Conservation (phyloP, 1,140 invertebrate species). For the Schlechtendalia chinensis region DNA sequence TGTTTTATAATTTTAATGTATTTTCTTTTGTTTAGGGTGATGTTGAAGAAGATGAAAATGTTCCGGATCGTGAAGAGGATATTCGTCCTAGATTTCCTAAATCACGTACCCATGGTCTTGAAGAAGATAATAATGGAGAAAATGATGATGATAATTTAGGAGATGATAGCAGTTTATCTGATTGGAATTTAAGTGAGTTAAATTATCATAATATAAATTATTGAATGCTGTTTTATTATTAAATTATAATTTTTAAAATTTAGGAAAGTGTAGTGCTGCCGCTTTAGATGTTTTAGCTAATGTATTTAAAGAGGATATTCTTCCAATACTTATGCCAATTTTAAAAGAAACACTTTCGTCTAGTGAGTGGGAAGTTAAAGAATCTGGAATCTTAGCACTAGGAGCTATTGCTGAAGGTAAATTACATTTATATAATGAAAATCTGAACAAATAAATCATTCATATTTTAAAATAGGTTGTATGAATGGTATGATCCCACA, state of each 20-base stretch:
- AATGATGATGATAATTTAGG: slow-evolving; percentile 80
- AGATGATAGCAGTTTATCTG: slow-evolving; percentile 87
- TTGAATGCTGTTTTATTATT: neutral
- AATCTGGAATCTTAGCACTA: slow-evolving; percentile 90
- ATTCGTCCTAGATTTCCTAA: slow-evolving; percentile 96
- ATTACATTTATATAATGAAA: neutral
- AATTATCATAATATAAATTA: neutral
- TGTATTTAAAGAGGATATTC: slow-evolving; percentile 92
- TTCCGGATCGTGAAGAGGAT: slow-evolving; percentile 96
- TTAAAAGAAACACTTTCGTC: slow-evolving; percentile 96
- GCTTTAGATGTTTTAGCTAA: slow-evolving; percentile 95
- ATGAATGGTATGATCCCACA: slow-evolving; percentile 97
- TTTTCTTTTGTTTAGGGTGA: slow-evolving; percentile 58
- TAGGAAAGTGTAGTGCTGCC: slow-evolving; percentile 94
- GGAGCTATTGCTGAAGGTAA: slow-evolving; percentile 97
- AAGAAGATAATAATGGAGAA: slow-evolving; percentile 63
- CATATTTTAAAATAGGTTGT: slow-evolving; percentile 65
- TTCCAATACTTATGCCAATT: slow-evolving; percentile 92
- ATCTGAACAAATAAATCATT: too few species aligned
- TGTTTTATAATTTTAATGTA: slow-evolving; percentile 24
- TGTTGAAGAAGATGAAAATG: slow-evolving; percentile 91
- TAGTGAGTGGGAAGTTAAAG: slow-evolving; percentile 94
- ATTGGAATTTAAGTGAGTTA: slow-evolving; percentile 86
- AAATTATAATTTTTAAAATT: slow-evolving; percentile 40
- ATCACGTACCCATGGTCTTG: slow-evolving; percentile 67